These are phyloP conservation scores for Chrysaora quinquecirrha DNA, from an alignment of 30 jellyfish, hydroid and myxozoan genomes.

Conservation along the genomic window DNA sequence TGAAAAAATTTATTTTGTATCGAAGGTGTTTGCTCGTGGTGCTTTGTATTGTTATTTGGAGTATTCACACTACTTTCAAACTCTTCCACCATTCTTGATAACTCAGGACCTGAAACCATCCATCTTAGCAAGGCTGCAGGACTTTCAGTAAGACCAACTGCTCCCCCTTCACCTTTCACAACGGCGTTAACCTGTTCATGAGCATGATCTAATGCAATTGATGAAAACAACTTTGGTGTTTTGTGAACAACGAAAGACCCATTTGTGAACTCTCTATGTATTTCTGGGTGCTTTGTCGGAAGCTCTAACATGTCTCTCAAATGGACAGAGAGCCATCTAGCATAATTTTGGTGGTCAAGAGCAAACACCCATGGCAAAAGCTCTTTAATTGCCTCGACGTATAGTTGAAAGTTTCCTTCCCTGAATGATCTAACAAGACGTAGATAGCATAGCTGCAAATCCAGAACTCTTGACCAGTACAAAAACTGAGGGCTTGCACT, in stretches of 20 bases:
- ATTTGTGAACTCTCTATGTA: not conserved
- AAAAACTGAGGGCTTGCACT: conserved; percentile 6
- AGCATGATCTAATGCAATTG: conserved; percentile 19
- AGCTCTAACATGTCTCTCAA: too few species aligned
- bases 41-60: too few species aligned
- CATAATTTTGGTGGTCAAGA: too few species aligned
- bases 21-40: conserved; percentile 6
- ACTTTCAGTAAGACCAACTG: conserved; percentile 37
- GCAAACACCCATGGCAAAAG: too few species aligned
- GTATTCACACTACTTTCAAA: too few species aligned
- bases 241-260: conserved; percentile 12
- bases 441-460: too few species aligned
- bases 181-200: conserved; percentile 18
- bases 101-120: conserved; percentile 36
- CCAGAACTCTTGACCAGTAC: too few species aligned
- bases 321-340: too few species aligned
- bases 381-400: too few species aligned
- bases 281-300: conserved; percentile 21
- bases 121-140: conserved; percentile 31
- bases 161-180: conserved; percentile 40
- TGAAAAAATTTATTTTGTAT: not conserved
- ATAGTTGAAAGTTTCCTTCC: too few species aligned
- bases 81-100: too few species aligned
- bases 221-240: not conserved
- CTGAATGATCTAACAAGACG: too few species aligned